Conservation (phyloP, 2,888 invertebrate species). For the Rugalucina vietnamica region DNA sequence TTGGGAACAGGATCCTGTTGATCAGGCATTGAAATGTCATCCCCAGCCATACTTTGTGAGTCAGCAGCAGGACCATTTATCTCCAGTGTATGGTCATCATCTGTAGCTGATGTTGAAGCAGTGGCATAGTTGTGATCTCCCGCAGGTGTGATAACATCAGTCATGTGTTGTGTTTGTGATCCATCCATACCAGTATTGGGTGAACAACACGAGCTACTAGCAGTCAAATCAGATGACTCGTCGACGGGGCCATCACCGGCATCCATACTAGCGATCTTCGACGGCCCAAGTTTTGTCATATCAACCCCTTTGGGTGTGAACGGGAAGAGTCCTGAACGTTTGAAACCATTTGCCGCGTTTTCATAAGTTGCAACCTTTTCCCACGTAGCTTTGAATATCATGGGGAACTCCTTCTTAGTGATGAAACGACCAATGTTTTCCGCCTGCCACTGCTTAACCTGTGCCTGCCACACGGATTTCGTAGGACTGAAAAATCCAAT, state of each 20-base stretch:
- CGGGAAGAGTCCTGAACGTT: constrained; percentile 32
- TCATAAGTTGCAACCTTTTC: constrained; percentile 22
- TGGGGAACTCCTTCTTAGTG: constrained; percentile 29
- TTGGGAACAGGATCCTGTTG: background rate
- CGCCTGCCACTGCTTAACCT: constrained; percentile 28
- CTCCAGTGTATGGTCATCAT: too few relatives aligned
- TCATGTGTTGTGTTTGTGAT: background rate
- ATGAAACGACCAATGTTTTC: constrained; percentile 20
- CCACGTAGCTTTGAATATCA: constrained; percentile 21
- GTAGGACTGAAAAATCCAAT: constrained; percentile 40
- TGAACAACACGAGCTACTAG: background rate
- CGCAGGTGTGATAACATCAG: background rate
- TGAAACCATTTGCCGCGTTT: constrained; percentile 32
- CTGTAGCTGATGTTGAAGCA: background rate
- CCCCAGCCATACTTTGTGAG: background rate
- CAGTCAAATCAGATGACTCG: background rate
- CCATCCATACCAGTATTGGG: background rate
- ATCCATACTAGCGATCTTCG: background rate
- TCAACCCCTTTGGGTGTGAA: background rate
- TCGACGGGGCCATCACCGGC: background rate
- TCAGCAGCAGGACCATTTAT: background rate
- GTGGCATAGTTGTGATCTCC: background rate
- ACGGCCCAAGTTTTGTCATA: constrained; percentile 5
- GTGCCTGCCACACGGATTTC: constrained; percentile 28
- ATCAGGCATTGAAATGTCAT: background rate